Conservation (phyloP, 2,888 invertebrate species). For the Thera obeliscata region DNA sequence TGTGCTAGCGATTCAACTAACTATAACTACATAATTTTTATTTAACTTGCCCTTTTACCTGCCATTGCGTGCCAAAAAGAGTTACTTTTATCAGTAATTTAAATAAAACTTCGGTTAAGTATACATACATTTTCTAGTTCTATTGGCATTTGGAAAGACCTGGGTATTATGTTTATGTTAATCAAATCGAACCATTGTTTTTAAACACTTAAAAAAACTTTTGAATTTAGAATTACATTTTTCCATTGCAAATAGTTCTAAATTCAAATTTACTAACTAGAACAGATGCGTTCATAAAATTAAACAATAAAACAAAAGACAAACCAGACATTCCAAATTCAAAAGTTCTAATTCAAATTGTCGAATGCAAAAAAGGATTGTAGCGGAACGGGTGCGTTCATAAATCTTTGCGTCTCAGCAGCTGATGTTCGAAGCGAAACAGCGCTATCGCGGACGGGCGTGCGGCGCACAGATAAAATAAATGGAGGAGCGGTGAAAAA, state of each 20-base stretch:
- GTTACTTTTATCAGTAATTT: not conserved
- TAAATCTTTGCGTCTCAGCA: constrained; percentile 81
- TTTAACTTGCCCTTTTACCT: not conserved
- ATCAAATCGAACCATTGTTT: too few species aligned
- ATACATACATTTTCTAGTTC: not conserved
- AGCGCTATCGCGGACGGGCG: constrained; percentile 63
- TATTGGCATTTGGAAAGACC: not conserved
- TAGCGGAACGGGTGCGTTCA: constrained; percentile 74
- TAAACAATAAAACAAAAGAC: constrained; percentile 18
- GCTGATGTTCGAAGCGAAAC: constrained; percentile 79
- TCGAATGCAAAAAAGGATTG: constrained; percentile 57
- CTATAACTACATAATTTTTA: not conserved
- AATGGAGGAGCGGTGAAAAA: constrained; percentile 82
- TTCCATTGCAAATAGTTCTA: not conserved
- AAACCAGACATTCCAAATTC: constrained; percentile 64
- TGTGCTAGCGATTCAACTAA: not conserved
- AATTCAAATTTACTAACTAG: not conserved
- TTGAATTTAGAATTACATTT: too few species aligned
- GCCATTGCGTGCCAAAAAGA: constrained; percentile 10
- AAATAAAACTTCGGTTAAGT: not conserved
- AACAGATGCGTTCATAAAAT: not conserved
- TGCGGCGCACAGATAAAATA: constrained; percentile 83
- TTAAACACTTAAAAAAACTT: too few species aligned
- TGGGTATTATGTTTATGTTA: too few species aligned
- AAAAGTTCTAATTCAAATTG: constrained; percentile 59